A percentile compares a stretch with the other conserved stretches of the same genome.
These are phyloP conservation scores for Phoxinus dragarum DNA, from an alignment of 2,797 vertebrate genomes.

Conservation along the genomic window DNA sequence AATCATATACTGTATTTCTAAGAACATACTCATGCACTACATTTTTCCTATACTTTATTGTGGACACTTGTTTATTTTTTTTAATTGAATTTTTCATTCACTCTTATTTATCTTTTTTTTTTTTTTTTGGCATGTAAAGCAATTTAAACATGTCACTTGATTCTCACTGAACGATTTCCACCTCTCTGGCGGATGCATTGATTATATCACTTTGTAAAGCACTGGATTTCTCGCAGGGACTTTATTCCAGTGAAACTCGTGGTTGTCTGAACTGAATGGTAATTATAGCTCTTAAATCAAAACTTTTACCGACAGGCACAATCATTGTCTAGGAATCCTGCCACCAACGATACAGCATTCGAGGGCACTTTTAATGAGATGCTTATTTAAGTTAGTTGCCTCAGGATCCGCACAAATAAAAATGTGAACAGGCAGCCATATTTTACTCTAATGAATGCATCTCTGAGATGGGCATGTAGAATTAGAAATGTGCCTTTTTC, in stretches of 20 bases:
- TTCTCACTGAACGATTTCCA: background rate
- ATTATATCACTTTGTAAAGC: background rate
- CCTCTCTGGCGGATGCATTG: background rate
- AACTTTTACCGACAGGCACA: conserved; percentile 33
- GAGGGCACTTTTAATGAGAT: conserved; percentile 48
- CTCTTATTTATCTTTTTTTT: fast-evolving
- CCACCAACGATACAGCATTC: conserved; percentile 27
- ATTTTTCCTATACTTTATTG: background rate
- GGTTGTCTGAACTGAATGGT: conserved; percentile 32
- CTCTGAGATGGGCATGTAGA: conserved; percentile 35
- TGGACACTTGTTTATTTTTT: background rate
- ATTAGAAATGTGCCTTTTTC: conserved; percentile 43
- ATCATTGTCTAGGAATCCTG: conserved; percentile 34
- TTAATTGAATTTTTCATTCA: background rate
- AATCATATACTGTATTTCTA: background rate
- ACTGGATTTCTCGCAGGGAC: background rate
- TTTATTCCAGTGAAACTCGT: conserved; percentile 6
- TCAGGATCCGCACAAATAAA: conserved; percentile 41
- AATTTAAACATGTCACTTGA: background rate
- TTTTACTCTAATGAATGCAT: conserved; percentile 56
- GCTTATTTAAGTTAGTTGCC: conserved; percentile 51
- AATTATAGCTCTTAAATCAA: conserved; percentile 44
- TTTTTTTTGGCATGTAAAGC: background rate
- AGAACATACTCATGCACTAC: background rate
- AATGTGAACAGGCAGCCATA: conserved; percentile 31